Evolutionary conservation across 1,140 invertebrate species (phyloP), one percentile per base, ranked within the genome.

Genomic region (Sminthurinus signatus): DNA sequence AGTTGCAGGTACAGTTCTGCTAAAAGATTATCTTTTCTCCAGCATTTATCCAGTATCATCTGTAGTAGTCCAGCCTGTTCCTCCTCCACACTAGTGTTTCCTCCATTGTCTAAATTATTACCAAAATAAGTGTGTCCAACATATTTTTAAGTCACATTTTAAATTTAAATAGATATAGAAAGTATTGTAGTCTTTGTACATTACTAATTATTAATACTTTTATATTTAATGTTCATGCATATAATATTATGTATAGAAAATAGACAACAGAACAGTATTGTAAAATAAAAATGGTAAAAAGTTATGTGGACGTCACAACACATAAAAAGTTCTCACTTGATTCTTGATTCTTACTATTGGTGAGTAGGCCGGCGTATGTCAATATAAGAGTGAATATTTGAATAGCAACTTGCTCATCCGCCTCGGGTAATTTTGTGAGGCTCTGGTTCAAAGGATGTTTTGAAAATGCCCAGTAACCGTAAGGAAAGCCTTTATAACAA

Each of bases 1-100:
- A 97, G 81, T 74, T 96, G 93, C 42, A 96, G 81, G 75, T 93
- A 96, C 48, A 96, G 79, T 78, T 98, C 94, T 70, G 90, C 91
- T 17, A 95, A 80, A 19, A 96, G 77, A 43, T 85, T 82, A 73
- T 96, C 92, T 69, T 89, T 91, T 62, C 88, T 81, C 87, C 96
- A 88, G 69, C 91, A 93, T 62, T 88, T 84, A 70, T 94, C 91
- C 78, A 96, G 83, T 55, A 96, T 84, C 0, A 83, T 85, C 32
- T 97, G 93, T 32, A 95, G 86, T 2, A 95, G 81, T 62, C 86
- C 85, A 4, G 93, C 85, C 69, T 93, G 88, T 74, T 96, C 91
- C 75, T 92, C 89, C 76, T 93, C 89, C 1, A 83, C 39, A 31
- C 17, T 55, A 5, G 32, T 10, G n/a, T n/a, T n/a, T 19, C 36